These are phyloP conservation scores for Standfussiana lucernea DNA, from an alignment of 2,888 invertebrate genomes.

Conservation along the genomic window DNA sequence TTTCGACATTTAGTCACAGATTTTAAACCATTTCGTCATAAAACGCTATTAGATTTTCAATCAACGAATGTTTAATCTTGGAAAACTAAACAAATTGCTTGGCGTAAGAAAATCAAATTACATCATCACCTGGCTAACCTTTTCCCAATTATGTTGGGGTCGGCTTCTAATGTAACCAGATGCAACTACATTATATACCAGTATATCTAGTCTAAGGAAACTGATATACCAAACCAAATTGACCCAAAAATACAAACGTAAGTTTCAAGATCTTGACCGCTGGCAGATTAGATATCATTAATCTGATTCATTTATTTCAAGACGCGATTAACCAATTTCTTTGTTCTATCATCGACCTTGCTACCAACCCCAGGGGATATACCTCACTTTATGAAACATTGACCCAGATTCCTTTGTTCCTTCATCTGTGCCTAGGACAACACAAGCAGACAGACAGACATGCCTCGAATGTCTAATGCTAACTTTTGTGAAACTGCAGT, in stretches of 20 bases:
- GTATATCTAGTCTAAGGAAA: neutral
- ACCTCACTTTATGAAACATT: constrained; percentile 37
- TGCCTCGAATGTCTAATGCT: constrained; percentile 82
- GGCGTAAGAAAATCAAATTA: neutral
- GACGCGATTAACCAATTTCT: neutral
- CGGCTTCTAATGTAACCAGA: neutral
- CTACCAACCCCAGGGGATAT: neutral
- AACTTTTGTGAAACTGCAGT: constrained; percentile 82
- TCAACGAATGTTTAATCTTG: neutral
- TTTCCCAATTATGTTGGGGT: neutral
- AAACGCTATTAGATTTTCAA: neutral
- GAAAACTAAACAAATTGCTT: neutral
- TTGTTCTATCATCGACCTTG: constrained; percentile 6
- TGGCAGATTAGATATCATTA: neutral
- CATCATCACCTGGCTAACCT: neutral
- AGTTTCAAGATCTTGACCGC: neutral
- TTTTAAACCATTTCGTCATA: constrained; percentile 8
- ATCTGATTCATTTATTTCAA: neutral
- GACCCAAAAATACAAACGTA: neutral
- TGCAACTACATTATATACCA: neutral
- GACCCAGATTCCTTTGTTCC: constrained; percentile 79
- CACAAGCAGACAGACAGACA: constrained; percentile 70
- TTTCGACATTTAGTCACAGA: constrained; percentile 28
- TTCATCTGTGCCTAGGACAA: constrained; percentile 68
- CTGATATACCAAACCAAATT: neutral